Evolutionary conservation across 2,113 vertebrate genomes (phyloP).

Genomic region (Puntigrus tetrazona): DNA sequence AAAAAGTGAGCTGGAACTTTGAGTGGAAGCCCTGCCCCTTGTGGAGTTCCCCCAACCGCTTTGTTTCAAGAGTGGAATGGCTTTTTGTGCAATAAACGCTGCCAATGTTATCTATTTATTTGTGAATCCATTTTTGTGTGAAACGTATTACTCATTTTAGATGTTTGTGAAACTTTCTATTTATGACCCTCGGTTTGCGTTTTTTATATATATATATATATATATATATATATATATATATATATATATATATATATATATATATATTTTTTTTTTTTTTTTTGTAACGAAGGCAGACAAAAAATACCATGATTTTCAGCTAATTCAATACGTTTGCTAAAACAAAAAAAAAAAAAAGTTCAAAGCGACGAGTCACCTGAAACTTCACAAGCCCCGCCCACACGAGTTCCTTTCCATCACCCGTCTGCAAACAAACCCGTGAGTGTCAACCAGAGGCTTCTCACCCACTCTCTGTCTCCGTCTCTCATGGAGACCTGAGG

Average conservation of each 20-base stretch:
- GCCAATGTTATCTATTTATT: not conserved
- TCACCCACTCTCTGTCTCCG: not conserved
- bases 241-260: no score
- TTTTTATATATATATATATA: no score
- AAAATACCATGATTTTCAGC: not conserved
- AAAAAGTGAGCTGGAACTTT: not conserved
- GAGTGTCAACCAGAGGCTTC: not conserved
- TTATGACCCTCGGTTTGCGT: no score
- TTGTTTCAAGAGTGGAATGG: not conserved
- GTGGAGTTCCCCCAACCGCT: not conserved
- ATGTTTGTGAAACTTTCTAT: not conserved
- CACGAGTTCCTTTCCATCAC: slow-evolving; percentile 12
- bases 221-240: no score
- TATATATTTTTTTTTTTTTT: no score
- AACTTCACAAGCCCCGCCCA: slow-evolving; percentile 19
- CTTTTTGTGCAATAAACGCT: not conserved
- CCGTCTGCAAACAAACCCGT: not conserved
- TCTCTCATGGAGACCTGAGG: not conserved
- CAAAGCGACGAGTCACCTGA: slow-evolving; percentile 13
- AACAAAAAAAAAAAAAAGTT: not conserved
- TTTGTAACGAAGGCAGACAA: no score
- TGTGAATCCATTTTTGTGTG: not conserved
- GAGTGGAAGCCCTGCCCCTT: not conserved
- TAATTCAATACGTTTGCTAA: not conserved
- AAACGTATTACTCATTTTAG: not conserved